A percentile compares a stretch with the other conserved stretches of the same genome.
These are phyloP conservation scores for Bombyx mandarina DNA, from an alignment of 1,140 invertebrate genomes.

Conservation along the genomic window DNA sequence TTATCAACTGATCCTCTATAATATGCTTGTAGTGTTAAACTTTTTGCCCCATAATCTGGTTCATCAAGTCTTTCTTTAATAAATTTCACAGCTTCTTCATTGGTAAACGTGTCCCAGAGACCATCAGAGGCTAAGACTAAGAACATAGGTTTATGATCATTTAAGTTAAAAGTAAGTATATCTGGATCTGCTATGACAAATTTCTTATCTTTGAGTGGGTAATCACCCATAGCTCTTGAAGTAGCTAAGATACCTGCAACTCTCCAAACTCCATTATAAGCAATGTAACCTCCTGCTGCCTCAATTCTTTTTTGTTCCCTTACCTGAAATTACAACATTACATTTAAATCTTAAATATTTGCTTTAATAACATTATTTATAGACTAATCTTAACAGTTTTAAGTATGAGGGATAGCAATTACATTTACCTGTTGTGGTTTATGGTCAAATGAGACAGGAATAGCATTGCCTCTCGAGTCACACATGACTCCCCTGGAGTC, in stretches of 20 bases:
- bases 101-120: constrained; percentile 95
- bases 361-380: neutral
- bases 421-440: constrained; percentile 90
- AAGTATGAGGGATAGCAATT: constrained; percentile 1
- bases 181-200: constrained; percentile 96
- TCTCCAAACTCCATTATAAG: constrained; percentile 96
- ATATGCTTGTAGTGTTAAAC: constrained; percentile 91
- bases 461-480: constrained; percentile 88
- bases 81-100: constrained; percentile 93
- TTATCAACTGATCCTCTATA: constrained; percentile 94
- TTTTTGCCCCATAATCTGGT: constrained; percentile 90
- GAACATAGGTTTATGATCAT: constrained; percentile 89
- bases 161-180: constrained; percentile 92
- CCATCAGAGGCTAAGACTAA: constrained; percentile 95
- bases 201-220: constrained; percentile 94
- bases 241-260: constrained; percentile 96
- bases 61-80: constrained; percentile 87
- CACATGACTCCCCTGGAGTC: constrained; percentile 96
- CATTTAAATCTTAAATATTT: neutral
- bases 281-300: constrained; percentile 93
- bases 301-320: constrained; percentile 90
- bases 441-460: constrained; percentile 95
- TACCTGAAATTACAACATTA: constrained; percentile 70
- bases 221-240: constrained; percentile 94
- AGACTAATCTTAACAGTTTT: neutral